Conservation (phyloP, 2,888 invertebrate genomes). For the Belgica antarctica region DNA sequence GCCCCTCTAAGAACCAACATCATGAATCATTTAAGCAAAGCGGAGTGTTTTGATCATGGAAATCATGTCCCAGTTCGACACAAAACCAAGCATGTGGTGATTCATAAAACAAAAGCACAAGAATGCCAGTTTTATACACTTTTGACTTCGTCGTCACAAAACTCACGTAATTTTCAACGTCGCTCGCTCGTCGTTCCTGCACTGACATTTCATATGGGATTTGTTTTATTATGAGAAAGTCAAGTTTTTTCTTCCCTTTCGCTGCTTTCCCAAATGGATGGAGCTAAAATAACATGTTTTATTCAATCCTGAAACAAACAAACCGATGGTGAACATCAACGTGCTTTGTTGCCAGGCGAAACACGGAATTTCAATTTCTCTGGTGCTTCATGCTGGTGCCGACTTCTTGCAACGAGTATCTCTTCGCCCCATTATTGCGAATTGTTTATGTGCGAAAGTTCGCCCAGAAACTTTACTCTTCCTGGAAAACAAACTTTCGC, state of each 20-base stretch:
- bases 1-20: neutral
- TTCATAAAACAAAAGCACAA: neutral
- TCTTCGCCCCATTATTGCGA: neutral
- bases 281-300: constrained; percentile 8
- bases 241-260: too few relatives aligned
- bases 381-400: constrained; percentile 9
- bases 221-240: constrained; percentile 12
- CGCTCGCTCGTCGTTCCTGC: neutral
- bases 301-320: constrained; percentile 30
- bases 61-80: neutral
- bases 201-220: neutral
- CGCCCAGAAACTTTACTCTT: too few relatives aligned
- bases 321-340: neutral
- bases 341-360: neutral
- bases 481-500: too few relatives aligned
- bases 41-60: constrained; percentile 5
- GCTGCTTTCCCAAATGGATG: too few relatives aligned
- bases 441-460: too few relatives aligned
- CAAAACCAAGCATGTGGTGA: neutral
- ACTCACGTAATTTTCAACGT: neutral
- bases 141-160: neutral
- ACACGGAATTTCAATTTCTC: constrained; percentile 19
- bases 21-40: constrained; percentile 12
- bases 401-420: neutral
- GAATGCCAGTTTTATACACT: neutral